Percentiles rank a stretch among this genome's conserved stretches.
These are phyloP conservation scores for Chloroceryle aenea DNA, from an alignment of 2,113 vertebrate species.

Conservation along the genomic window DNA sequence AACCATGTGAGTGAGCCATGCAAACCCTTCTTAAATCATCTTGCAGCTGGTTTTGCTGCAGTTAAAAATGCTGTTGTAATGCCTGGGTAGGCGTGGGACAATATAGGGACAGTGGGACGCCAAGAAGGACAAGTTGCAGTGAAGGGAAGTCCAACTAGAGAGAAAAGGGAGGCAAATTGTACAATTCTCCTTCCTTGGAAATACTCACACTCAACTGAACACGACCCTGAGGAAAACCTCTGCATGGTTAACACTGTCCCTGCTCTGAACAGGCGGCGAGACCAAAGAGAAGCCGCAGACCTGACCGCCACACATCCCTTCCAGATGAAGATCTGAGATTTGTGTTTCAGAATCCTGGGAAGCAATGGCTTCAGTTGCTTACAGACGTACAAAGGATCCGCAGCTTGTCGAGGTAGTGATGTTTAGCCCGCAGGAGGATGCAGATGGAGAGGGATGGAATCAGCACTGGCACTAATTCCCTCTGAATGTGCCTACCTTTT, in stretches of 20 bases:
- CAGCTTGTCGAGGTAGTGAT: background rate
- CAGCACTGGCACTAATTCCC: background rate
- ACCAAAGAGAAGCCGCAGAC: background rate
- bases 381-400: background rate
- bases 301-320: background rate
- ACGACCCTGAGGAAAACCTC: background rate
- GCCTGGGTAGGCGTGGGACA: background rate
- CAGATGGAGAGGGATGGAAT: background rate
- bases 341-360: background rate
- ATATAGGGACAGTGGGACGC: fast-evolving
- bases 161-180: background rate
- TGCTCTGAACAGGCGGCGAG: background rate
- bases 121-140: no score
- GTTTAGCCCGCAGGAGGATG: background rate
- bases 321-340: background rate
- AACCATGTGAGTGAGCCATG: background rate
- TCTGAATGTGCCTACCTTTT: background rate
- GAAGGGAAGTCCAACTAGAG: background rate
- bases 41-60: background rate
- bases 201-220: background rate
- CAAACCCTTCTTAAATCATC: background rate
- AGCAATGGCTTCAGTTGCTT: background rate
- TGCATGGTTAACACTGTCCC: fast-evolving
- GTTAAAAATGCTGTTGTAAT: background rate
- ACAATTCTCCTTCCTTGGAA: background rate